Conservation (phyloP, 2,113 vertebrate species). For the Protomyctophum bolini region DNA sequence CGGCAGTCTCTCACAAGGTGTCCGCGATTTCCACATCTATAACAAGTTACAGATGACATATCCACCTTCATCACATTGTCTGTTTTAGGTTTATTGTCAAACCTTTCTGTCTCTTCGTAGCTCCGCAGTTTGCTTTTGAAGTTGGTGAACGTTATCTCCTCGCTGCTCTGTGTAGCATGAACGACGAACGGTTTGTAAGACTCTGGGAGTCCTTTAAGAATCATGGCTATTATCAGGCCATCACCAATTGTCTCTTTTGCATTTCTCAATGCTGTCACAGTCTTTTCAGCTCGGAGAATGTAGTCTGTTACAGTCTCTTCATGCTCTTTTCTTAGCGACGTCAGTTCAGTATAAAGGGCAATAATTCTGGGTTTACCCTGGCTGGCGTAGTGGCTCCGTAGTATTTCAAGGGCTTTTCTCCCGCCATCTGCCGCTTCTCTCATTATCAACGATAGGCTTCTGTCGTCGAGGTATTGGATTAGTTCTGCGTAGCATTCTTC, state of each 20-base stretch:
- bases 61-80: constrained; percentile 42
- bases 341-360: neutral
- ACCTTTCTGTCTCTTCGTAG: constrained; percentile 33
- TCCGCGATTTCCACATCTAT: constrained; percentile 26
- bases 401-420: constrained; percentile 17
- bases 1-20: constrained; percentile 16
- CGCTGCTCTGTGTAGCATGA: constrained; percentile 37
- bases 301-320: constrained; percentile 1
- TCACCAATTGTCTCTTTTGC: constrained; percentile 22
- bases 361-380: constrained; percentile 4
- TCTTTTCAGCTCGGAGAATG: neutral
- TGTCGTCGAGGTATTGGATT: constrained; percentile 8
- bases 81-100: neutral
- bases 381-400: no score
- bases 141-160: constrained; percentile 25
- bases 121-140: constrained; percentile 35
- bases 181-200: constrained; percentile 29
- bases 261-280: neutral
- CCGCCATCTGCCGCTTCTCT: constrained; percentile 18
- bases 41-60: neutral
- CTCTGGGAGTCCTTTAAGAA: constrained; percentile 16
- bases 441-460: constrained; percentile 15
- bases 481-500: constrained; percentile 15
- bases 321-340: neutral
- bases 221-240: constrained; percentile 23